Evolutionary conservation across 2,113 vertebrate species (phyloP), one percentile per base, ranked within the genome.

Genomic region (Hippocampus barbouri): DNA sequence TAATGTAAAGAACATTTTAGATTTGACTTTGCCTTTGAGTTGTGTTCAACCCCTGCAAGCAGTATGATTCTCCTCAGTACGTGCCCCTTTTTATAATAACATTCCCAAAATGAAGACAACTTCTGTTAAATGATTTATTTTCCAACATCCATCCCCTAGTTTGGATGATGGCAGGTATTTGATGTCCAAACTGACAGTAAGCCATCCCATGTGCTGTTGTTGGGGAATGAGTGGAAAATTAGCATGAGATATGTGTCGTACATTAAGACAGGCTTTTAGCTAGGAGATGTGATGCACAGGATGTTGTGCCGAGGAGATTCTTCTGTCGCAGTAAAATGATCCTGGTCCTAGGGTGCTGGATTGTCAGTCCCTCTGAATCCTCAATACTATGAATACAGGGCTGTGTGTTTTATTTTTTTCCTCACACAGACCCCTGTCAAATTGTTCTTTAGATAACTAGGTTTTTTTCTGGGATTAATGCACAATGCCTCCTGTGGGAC

Each of bases 251-350:
- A 21, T 63, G 23, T 61, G 40, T 57, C 1, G 27, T 81, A 64
- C 70, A 40, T 53, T 49, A 78, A 38, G 67, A 69, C 63, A 78
- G 61, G 59, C 65, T 76, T 77, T 74, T 49, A 30, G 70, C 45
- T 6, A 34, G 8, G 63, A 64, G 34, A 57, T 81, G 40, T 56
- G 51, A 8, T 53, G 49, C 63, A 69, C 65, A 71, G 83, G 83
- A 90, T 83, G 85, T 75, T 66, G 49, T 63, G 72, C 73, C 70
- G 66, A 79, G 68, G 62, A 62, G 70, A 67, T 71, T 77, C 78
- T 71, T 34, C 54, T 71, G 67, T 61, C 79, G 43, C 72, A 82
- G 79, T 87, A 81, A 89, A 78, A 59, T 3, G 41, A 86, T 84
- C 68, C 53, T 16, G 14, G 40, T 63, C 54, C 40, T 14, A 74